Conservation (phyloP, 1,140 invertebrate genomes). For the Pseudomyrmex dendroicus region DNA sequence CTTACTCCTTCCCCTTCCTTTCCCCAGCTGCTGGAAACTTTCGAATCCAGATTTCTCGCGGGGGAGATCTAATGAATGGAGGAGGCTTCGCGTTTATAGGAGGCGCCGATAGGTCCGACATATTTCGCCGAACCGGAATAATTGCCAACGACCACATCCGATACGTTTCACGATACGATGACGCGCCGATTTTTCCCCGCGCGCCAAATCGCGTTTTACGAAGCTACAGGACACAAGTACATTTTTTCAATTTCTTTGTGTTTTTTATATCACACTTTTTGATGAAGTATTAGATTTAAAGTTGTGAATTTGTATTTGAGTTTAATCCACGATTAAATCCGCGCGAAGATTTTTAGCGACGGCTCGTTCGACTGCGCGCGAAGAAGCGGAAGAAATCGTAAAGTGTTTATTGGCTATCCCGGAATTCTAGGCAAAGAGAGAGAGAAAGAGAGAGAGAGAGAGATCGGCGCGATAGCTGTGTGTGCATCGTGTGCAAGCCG, state of each 20-base stretch:
- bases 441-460: background rate
- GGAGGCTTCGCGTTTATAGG: background rate
- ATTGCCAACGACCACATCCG: slow-evolving; percentile 45
- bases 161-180: slow-evolving; percentile 10
- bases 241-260: too few species aligned
- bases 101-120: slow-evolving; percentile 49
- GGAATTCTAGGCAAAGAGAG: slow-evolving; percentile 1
- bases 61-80: slow-evolving; percentile 50
- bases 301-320: background rate
- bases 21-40: slow-evolving; percentile 21
- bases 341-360: background rate
- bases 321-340: background rate
- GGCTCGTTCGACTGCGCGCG: background rate
- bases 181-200: background rate
- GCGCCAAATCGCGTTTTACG: slow-evolving; percentile 15
- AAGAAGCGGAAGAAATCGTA: slow-evolving; percentile 8
- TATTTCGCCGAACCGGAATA: slow-evolving; percentile 31
- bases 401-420: slow-evolving; percentile 41
- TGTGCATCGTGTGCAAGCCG: slow-evolving; percentile 10
- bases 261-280: too few species aligned
- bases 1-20: background rate
- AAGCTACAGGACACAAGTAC: background rate
- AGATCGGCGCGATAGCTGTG: slow-evolving; percentile 46
- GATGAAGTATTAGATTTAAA: too few species aligned
- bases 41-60: slow-evolving; percentile 57